phyloP scores from a whole-genome alignment of 1,140 invertebrate species.

The Pseudomyrmex pallidus region DNA sequence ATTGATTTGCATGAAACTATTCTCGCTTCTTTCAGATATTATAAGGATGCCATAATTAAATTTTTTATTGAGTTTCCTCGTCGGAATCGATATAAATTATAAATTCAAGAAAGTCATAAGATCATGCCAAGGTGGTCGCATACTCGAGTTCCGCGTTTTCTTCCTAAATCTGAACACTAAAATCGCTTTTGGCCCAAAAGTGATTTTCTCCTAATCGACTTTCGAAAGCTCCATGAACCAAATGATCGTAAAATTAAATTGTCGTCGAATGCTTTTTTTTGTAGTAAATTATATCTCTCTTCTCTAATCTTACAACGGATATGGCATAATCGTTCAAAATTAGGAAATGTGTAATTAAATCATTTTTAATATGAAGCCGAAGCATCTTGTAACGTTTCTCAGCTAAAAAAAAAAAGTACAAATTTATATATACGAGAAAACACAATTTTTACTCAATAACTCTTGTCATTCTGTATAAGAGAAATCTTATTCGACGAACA shows the following conservation, averaged over 20 bases:
- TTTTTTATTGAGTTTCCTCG: slow-evolving; percentile 62
- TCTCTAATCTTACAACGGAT: slow-evolving; percentile 30
- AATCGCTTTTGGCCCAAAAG: slow-evolving; percentile 46
- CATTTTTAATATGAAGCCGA: slow-evolving; percentile 20
- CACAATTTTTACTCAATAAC: slow-evolving; percentile 14
- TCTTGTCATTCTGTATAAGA: not conserved
- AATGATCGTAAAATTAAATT: slow-evolving; percentile 73
- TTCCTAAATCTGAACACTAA: slow-evolving; percentile 62
- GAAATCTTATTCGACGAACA: not conserved
- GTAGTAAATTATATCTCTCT: slow-evolving; percentile 22
- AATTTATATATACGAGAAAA: not conserved
- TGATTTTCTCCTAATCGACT: slow-evolving; percentile 68
- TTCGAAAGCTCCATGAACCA: slow-evolving; percentile 64
- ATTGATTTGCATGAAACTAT: slow-evolving; percentile 36
- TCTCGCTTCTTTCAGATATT: slow-evolving; percentile 37
- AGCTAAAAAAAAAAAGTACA: slow-evolving; percentile 10
- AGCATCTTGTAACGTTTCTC: not conserved
- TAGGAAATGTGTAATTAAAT: slow-evolving; percentile 53
- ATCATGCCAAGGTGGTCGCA: slow-evolving; percentile 60
- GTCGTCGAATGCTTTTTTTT: slow-evolving; percentile 64
- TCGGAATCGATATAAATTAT: slow-evolving; percentile 63
- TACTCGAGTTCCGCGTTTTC: slow-evolving; percentile 65
- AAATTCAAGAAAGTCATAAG: slow-evolving; percentile 67
- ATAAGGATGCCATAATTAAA: slow-evolving; percentile 68
- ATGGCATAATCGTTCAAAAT: slow-evolving; percentile 27